Conservation (phyloP, 2,113 vertebrate species). For the Halichoeres trimaculatus region DNA sequence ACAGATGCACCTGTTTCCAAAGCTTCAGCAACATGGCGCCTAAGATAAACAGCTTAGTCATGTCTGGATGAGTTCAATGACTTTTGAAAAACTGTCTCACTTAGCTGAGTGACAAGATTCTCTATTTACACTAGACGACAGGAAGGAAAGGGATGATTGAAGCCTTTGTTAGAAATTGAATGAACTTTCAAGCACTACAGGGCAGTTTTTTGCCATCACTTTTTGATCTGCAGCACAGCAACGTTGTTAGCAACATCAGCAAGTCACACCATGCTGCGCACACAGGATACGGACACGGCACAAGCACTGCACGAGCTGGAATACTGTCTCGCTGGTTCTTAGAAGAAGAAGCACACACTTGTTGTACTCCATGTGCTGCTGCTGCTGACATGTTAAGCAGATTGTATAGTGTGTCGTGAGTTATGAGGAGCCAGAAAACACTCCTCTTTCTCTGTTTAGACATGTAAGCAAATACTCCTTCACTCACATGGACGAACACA, state of each 20-base stretch:
- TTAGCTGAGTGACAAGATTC: no score
- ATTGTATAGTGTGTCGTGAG: conserved; percentile 35
- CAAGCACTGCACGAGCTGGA: background rate
- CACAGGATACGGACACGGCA: conserved; percentile 10
- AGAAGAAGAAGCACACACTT: conserved; percentile 34
- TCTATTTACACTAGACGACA: background rate
- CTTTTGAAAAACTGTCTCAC: background rate
- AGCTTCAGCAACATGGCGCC: background rate
- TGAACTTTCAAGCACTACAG: background rate
- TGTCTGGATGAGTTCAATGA: background rate
- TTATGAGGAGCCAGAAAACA: conserved; percentile 10
- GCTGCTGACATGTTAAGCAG: conserved; percentile 44
- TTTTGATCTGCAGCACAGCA: background rate
- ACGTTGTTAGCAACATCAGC: conserved; percentile 2
- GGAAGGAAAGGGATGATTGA: no score
- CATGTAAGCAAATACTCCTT: background rate
- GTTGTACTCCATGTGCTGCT: conserved; percentile 23
- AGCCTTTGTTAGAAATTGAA: background rate
- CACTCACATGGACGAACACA: background rate
- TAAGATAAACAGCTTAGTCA: background rate
- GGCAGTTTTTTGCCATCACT: background rate
- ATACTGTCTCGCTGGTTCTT: conserved; percentile 25
- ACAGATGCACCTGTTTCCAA: conserved; percentile 38
- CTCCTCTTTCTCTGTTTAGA: background rate
- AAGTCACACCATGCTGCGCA: background rate